Conservation (phyloP, 1,140 invertebrate genomes). For the Caenorhabditis remanei region DNA sequence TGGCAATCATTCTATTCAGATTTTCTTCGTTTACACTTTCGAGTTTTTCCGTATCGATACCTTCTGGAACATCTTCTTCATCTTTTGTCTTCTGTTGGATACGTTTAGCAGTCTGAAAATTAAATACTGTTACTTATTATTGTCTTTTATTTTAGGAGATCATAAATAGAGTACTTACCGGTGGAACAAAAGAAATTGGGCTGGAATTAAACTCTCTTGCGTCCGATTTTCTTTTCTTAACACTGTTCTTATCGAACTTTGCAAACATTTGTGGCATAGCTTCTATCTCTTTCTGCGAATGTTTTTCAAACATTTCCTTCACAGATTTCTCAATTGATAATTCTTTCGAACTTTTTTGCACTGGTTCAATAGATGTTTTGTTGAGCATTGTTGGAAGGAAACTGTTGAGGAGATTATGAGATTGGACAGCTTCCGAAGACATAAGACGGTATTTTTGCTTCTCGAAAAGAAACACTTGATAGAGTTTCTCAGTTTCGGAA, state of each 20-base stretch:
- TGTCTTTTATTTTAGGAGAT: neutral
- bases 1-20: conserved; percentile 8
- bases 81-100: neutral
- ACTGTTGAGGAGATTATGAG: neutral
- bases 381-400: neutral
- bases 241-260: neutral
- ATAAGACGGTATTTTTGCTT: neutral
- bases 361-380: neutral
- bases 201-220: neutral
- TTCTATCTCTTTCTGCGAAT: neutral
- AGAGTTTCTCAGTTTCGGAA: neutral
- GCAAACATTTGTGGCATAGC: neutral
- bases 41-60: neutral
- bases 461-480: conserved; percentile 5
- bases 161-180: neutral
- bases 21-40: neutral
- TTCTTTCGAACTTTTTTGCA: neutral
- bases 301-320: conserved; percentile 34
- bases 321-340: neutral
- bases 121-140: neutral
- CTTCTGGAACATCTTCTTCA: neutral
- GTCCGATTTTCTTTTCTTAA: neutral
- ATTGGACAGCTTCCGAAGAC: neutral
- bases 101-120: conserved; percentile 6
- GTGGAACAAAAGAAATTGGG: neutral